phyloP scores from a whole-genome alignment of 1,140 invertebrate species.

The Contarinia nasturtii region DNA sequence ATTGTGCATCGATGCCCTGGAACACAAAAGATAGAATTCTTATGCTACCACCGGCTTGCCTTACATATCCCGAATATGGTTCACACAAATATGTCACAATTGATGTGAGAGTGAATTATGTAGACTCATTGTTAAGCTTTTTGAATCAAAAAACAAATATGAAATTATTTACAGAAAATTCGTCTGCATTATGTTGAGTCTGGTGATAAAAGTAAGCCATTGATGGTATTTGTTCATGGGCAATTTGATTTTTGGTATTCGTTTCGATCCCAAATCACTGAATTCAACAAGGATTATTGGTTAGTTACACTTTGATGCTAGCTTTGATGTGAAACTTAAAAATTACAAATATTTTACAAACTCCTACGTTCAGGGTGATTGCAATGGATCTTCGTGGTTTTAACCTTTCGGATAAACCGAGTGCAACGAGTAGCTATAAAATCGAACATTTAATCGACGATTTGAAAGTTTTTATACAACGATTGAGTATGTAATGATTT shows the following conservation, averaged over 20 bases:
- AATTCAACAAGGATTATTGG: slow-evolving; percentile 41
- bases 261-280: slow-evolving; percentile 39
- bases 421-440: slow-evolving; percentile 29
- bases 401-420: slow-evolving; percentile 46
- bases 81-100: too few relatives aligned
- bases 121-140: too few relatives aligned
- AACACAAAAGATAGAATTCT: too few relatives aligned
- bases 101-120: too few relatives aligned
- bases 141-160: too few relatives aligned
- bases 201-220: slow-evolving; percentile 34
- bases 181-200: slow-evolving; percentile 45
- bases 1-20: too few relatives aligned
- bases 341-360: background rate
- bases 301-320: slow-evolving; percentile 11
- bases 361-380: slow-evolving; percentile 30
- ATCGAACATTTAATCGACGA: slow-evolving; percentile 33
- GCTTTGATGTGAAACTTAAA: background rate
- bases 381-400: slow-evolving; percentile 50
- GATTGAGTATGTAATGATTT: slow-evolving; percentile 26
- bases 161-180: slow-evolving; percentile 27
- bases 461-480: slow-evolving; percentile 35
- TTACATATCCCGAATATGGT: too few relatives aligned
- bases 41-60: too few relatives aligned
- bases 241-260: slow-evolving; percentile 54
- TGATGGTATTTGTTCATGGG: slow-evolving; percentile 45